phyloP scores from a whole-genome alignment of 2,113 vertebrate genomes.

The Mobula birostris region DNA sequence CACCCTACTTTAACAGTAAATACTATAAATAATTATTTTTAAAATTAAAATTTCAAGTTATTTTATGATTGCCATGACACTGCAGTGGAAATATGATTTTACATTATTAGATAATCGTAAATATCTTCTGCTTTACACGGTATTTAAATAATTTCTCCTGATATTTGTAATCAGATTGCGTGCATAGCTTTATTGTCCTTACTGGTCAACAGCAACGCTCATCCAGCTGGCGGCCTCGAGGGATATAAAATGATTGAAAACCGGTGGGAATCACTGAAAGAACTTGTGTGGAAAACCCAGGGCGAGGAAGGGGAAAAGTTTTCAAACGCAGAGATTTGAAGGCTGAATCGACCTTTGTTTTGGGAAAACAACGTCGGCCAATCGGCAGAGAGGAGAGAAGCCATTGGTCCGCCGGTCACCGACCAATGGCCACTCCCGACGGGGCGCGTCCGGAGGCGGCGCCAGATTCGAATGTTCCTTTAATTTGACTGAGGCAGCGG shows the following conservation, averaged over 20 bases:
- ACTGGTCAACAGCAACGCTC: neutral
- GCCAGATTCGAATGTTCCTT: neutral
- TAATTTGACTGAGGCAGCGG: no score
- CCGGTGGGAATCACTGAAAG: no score
- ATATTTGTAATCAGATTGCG: neutral
- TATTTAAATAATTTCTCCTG: neutral
- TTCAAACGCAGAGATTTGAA: neutral
- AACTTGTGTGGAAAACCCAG: neutral
- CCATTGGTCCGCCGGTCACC: neutral
- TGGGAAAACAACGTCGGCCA: neutral
- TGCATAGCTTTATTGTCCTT: neutral
- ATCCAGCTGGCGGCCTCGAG: neutral
- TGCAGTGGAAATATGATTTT: neutral
- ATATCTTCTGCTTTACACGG: neutral
- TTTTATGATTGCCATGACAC: neutral
- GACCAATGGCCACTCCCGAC: no score
- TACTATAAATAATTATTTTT: neutral
- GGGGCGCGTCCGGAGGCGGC: neutral
- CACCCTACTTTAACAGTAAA: neutral
- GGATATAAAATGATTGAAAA: neutral
- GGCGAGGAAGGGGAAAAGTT: neutral
- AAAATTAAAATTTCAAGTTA: neutral
- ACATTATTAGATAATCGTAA: neutral
- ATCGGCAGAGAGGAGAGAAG: neutral
- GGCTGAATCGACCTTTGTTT: neutral